Evolutionary conservation across 2,113 vertebrate species (phyloP).

Genomic region (Lepisosteus oculatus): DNA sequence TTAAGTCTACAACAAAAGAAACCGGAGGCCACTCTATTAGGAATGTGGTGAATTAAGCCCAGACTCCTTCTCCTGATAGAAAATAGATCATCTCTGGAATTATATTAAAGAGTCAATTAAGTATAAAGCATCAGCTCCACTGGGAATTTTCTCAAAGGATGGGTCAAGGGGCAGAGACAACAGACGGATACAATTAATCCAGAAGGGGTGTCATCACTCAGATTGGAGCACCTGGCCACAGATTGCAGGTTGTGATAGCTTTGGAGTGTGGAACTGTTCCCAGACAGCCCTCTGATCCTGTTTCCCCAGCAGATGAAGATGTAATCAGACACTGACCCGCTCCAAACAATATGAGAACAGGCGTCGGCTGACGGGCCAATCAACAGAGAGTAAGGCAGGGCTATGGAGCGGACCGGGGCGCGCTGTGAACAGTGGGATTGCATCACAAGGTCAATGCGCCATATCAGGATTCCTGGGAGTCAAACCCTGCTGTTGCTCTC

Average conservation of each 20-base stretch:
- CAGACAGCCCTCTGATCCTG: too few relatives aligned
- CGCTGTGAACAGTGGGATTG: not conserved
- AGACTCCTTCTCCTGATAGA: not conserved
- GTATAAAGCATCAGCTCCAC: not conserved
- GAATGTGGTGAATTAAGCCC: not conserved
- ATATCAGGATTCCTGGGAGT: not conserved
- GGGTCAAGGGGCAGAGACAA: constrained; percentile 45
- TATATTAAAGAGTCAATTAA: constrained; percentile 7
- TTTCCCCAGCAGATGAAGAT: not conserved
- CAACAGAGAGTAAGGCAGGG: not conserved
- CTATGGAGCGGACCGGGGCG: not conserved
- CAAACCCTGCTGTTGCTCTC: not conserved
- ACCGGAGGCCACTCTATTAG: not conserved
- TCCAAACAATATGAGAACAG: not conserved
- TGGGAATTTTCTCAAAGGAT: not conserved
- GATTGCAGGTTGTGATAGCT: too few relatives aligned
- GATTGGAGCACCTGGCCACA: constrained; percentile 5
- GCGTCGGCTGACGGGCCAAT: too few relatives aligned
- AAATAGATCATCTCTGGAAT: not conserved
- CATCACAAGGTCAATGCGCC: not conserved
- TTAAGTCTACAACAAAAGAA: too few relatives aligned
- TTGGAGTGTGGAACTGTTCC: too few relatives aligned
- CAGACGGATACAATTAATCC: constrained; percentile 43
- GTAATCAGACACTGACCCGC: not conserved
- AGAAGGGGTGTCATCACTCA: constrained; percentile 36